Base-by-base conservation (phyloP, 1,140 invertebrate genomes). In the Campoletis sonorensis region DNA sequence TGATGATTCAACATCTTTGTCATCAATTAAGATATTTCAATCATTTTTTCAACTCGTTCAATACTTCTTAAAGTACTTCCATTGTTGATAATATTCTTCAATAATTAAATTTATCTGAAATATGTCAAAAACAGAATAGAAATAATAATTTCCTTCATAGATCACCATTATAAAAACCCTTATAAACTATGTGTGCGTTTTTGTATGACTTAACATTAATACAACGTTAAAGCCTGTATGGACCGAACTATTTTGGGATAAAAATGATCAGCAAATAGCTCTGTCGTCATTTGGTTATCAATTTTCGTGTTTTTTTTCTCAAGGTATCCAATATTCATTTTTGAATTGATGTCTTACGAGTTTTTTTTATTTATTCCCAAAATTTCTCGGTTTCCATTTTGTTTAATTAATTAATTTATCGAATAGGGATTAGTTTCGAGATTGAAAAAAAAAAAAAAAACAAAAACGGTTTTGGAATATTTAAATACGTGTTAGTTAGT, bases 161-260 rank as follows among this genome's bases (percentile, higher is more conserved):
- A 88, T 81, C 87, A 89, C 86, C 88, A 85, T 89, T 88, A 87
- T 88, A 88, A 88, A 87, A 86, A 77, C 85, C 81, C 87, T 89
- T 90, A 77, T 33, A 89, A 73, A 81, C 87, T 89, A 89, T 40
- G 58, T 86, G 83, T 90, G 88, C 88, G 88, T 88, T 88, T 89
- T 58, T 90, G 83, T 87, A 89, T 88, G 80, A 84, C 86, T 87
- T 89, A 86, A 76, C 85, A 82, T 83, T 88, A 87, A 1, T 85
- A 79, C 64, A 82, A 75, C 79, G 81, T 81, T 82, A 61, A 78
- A 84, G 73, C 79, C 82, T 86, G 81, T 70, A 84, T 86, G 82
- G 79, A 80, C 72, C 78, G 79, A 82, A 82, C 79, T 33, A 82
- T 82, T 82, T 80, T 80, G 70, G 79, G 72, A 80, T 81, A 76